Conservation (phyloP, 2,888 invertebrate species). For the Spicauda simplicius region DNA sequence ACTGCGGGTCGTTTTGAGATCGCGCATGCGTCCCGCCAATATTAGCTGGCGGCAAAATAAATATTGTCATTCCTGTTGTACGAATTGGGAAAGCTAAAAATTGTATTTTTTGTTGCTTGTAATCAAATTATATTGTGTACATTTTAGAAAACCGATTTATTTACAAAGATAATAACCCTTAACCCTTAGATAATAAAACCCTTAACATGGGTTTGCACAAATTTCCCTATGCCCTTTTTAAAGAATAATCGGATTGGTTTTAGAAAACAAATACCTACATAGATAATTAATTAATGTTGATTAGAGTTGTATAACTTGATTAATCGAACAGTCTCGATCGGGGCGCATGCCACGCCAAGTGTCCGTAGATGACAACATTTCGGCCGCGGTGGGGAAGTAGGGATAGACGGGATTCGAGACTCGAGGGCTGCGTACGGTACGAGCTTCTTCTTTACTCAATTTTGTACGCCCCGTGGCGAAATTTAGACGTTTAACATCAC, state of each 20-base stretch:
- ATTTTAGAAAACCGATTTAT: constrained; percentile 2
- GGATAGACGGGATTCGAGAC: neutral
- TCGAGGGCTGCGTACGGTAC: neutral
- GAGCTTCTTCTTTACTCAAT: too few relatives aligned
- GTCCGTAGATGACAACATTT: neutral
- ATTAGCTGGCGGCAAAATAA: constrained; percentile 74
- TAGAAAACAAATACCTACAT: neutral
- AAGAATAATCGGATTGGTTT: neutral
- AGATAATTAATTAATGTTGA: neutral
- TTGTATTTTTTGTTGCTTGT: constrained; percentile 19
- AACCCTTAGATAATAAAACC: too few relatives aligned
- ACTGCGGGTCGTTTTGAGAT: constrained; percentile 81
- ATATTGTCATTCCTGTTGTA: constrained; percentile 43
- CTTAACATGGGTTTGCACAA: neutral
- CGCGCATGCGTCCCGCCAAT: constrained; percentile 73
- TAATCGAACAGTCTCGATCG: neutral
- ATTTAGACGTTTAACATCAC: too few relatives aligned
- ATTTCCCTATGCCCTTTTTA: neutral
- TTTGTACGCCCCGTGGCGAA: too few relatives aligned
- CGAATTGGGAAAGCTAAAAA: constrained; percentile 29
- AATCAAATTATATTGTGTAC: constrained; percentile 22
- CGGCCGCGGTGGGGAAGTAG: neutral
- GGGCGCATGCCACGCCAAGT: neutral
- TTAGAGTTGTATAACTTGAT: neutral
- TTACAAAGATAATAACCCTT: neutral